These are phyloP conservation scores for Ovibos moschatus DNA, from an alignment of 2,113 vertebrate genomes.

Conservation along the genomic window DNA sequence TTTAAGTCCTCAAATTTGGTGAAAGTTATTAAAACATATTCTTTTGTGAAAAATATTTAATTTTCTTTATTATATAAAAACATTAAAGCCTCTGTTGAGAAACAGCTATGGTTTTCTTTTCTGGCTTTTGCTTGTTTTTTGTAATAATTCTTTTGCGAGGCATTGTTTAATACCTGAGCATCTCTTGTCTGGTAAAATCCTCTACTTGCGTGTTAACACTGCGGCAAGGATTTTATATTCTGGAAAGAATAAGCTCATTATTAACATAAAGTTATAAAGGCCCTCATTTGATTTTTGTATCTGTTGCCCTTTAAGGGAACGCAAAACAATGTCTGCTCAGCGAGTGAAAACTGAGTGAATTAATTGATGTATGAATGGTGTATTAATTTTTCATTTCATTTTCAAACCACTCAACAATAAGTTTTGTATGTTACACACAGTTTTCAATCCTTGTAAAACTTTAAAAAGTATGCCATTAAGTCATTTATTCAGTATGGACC, in stretches of 20 bases:
- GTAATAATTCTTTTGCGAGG: not conserved
- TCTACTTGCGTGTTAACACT: not conserved
- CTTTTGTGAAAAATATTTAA: not conserved
- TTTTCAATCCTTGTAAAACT: not conserved
- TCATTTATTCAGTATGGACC: not conserved
- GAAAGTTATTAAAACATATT: not conserved
- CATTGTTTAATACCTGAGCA: not conserved
- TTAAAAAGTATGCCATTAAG: not conserved
- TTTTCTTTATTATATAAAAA: not conserved
- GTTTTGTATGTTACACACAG: not conserved
- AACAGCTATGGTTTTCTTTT: not conserved
- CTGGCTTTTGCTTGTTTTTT: not conserved
- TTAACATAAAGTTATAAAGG: not conserved
- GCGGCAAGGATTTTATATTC: not conserved
- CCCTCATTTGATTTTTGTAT: not conserved
- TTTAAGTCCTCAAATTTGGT: not conserved
- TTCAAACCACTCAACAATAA: not conserved
- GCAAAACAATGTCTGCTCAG: not conserved
- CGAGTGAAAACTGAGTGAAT: not conserved
- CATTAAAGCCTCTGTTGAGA: not conserved
- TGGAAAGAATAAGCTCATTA: not conserved
- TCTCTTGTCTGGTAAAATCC: not conserved
- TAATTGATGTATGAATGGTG: not conserved
- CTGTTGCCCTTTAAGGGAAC: not conserved
- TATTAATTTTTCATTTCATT: not conserved